A percentile compares a stretch with the other conserved stretches of the same genome.
Conservation (phyloP, 2,888 invertebrate genomes). For the Rhagonycha lutea region DNA sequence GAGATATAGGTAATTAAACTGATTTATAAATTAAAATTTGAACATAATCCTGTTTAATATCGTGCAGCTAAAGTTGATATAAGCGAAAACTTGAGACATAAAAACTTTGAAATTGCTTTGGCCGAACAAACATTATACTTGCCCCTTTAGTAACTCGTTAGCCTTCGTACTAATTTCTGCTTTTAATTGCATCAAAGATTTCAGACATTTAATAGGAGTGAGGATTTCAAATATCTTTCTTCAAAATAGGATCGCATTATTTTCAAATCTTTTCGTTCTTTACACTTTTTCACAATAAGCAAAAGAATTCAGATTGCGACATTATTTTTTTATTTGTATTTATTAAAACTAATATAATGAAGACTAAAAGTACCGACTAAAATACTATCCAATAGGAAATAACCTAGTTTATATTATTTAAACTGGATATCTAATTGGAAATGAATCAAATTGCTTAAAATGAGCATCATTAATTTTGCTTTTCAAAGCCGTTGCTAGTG, state of each 20-base stretch:
- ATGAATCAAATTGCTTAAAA: not conserved
- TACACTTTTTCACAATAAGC: not conserved
- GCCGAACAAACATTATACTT: conserved; percentile 27
- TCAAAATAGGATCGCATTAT: not conserved
- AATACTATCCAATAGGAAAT: not conserved
- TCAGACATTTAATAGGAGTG: not conserved
- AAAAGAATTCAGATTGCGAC: too few relatives aligned
- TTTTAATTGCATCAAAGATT: conserved; percentile 5
- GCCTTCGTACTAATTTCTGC: conserved; percentile 19
- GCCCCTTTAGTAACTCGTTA: conserved; percentile 27
- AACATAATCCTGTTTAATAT: conserved; percentile 27
- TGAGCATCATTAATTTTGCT: not conserved
- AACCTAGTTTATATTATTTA: not conserved
- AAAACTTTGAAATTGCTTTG: conserved; percentile 42
- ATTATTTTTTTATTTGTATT: too few relatives aligned
- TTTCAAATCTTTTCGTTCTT: not conserved
- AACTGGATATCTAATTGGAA: not conserved
- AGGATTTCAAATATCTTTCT: not conserved
- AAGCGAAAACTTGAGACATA: conserved; percentile 41
- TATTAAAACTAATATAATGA: too few relatives aligned
- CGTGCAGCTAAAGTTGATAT: conserved; percentile 24
- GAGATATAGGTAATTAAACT: not conserved
- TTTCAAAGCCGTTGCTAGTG: not conserved
- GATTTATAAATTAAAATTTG: conserved; percentile 28
- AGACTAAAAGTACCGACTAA: too few relatives aligned